Conservation (phyloP, 2,888 invertebrate genomes). For the Tenodera sinensis region DNA sequence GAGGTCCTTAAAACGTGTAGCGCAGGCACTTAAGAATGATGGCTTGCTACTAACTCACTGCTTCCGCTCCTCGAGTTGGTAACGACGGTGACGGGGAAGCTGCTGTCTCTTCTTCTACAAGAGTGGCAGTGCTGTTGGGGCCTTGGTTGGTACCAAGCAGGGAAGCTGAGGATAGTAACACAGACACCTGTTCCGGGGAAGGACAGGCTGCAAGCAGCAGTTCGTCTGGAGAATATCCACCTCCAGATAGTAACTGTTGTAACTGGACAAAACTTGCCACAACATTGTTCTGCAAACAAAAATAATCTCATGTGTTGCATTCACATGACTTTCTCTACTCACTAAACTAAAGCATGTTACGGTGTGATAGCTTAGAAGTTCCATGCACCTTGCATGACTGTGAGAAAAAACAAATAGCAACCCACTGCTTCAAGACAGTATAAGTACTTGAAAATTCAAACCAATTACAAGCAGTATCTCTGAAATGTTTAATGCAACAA, state of each 20-base stretch:
- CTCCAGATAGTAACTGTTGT: slow-evolving; percentile 67
- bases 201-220: slow-evolving; percentile 84
- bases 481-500: too few species aligned
- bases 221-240: slow-evolving; percentile 79
- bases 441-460: too few species aligned
- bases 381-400: too few species aligned
- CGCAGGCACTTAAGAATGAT: background rate
- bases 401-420: too few species aligned
- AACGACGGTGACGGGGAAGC: background rate
- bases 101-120: background rate
- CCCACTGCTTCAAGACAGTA: too few species aligned
- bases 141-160: slow-evolving; percentile 11
- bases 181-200: slow-evolving; percentile 88
- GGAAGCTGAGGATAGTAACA: slow-evolving; percentile 60
- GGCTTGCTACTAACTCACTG: background rate
- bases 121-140: background rate
- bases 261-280: slow-evolving; percentile 84
- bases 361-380: too few species aligned
- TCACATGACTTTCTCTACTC: background rate
- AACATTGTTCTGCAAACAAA: slow-evolving; percentile 69
- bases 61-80: background rate
- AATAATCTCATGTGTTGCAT: background rate
- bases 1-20: background rate
- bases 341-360: background rate
- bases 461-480: too few species aligned